Conservation (phyloP, 2,797 vertebrate genomes). For the Melanitta fusca region DNA sequence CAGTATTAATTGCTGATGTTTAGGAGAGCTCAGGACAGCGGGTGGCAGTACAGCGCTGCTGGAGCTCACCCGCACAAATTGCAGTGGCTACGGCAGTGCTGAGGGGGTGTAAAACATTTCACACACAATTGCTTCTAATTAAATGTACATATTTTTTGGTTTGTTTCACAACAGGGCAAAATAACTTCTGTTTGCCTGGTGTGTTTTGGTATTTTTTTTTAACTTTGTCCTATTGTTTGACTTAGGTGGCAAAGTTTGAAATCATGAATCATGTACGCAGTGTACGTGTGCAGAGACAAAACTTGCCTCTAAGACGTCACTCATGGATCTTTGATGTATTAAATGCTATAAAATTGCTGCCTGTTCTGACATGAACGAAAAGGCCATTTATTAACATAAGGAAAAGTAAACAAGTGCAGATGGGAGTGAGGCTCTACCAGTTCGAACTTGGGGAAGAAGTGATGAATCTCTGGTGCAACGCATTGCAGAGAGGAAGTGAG, state of each 20-base stretch:
- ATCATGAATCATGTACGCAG: background rate
- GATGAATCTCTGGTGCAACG: background rate
- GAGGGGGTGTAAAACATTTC: background rate
- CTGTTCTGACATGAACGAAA: background rate
- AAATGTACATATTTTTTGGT: background rate
- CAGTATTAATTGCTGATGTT: background rate
- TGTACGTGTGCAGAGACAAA: background rate
- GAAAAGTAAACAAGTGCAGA: background rate
- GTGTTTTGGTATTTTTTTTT: background rate
- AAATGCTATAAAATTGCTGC: background rate
- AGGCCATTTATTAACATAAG: background rate
- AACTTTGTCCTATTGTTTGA: background rate
- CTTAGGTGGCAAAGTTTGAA: background rate
- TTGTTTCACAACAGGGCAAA: conserved; percentile 7
- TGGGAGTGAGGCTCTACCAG: background rate
- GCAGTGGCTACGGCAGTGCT: background rate
- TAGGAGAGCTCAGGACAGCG: conserved; percentile 9
- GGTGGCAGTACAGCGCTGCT: conserved; percentile 63
- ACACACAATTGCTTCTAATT: conserved; percentile 15
- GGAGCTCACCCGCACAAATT: background rate
- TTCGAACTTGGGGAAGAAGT: background rate
- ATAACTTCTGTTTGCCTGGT: background rate
- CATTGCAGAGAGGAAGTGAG: background rate
- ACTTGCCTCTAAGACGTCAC: background rate
- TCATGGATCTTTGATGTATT: background rate